Conservation (phyloP, 2,797 vertebrate genomes). For the Vespertilio murinus region DNA sequence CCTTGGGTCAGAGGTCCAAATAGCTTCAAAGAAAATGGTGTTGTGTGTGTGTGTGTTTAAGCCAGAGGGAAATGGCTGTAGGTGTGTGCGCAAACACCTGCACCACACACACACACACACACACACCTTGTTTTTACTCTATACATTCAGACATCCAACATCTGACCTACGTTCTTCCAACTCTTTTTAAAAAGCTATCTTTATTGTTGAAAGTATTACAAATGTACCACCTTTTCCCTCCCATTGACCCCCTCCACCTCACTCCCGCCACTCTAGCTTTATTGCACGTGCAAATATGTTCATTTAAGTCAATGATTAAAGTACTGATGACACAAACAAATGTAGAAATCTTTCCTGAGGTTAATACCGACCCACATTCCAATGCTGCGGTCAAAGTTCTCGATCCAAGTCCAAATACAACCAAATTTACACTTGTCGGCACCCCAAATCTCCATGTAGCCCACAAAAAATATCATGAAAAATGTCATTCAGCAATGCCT, state of each 20-base stretch:
- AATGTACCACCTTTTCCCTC: too few species aligned
- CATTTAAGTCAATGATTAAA: background rate
- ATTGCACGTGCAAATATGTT: background rate
- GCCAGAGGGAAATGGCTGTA: background rate
- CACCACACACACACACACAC: background rate
- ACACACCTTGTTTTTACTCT: background rate
- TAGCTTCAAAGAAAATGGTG: background rate
- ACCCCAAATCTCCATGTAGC: background rate
- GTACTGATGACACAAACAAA: background rate
- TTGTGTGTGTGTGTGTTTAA: background rate
- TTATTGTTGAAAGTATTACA: too few species aligned
- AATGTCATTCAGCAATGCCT: background rate
- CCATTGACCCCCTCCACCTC: too few species aligned
- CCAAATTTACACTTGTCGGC: background rate
- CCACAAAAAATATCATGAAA: background rate
- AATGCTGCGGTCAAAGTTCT: background rate
- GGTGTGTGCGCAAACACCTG: background rate
- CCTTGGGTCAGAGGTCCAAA: background rate
- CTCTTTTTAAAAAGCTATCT: too few species aligned
- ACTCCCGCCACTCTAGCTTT: background rate
- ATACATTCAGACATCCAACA: background rate
- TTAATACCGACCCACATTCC: background rate
- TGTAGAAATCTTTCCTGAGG: background rate
- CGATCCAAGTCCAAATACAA: background rate
- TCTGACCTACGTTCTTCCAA: background rate